Evolutionary conservation across 2,113 vertebrate genomes (phyloP), one percentile per base, ranked within the genome.

Genomic region (Alligator mississippiensis): DNA sequence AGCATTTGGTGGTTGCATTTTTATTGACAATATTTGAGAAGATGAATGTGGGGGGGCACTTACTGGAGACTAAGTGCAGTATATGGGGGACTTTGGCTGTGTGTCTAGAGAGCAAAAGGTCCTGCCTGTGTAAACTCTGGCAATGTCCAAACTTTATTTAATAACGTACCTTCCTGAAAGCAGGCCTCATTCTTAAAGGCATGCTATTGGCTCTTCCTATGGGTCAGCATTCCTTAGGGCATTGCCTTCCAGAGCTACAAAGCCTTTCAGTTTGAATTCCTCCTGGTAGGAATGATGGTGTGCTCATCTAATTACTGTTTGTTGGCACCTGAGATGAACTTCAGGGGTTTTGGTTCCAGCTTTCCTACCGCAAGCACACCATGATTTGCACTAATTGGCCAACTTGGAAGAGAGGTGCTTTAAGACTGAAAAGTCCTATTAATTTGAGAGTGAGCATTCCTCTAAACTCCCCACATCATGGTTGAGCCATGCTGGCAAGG

Each of bases 101-200:
- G 5, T 47, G 34, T 38, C 30, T 7, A 47, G 70, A 74, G 70
- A 74, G 34, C 70, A 74, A 22, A 47, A 38, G 70, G 18, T 22
- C 34, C 21, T 24, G 34, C 21, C 19, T 3, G 11, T 47, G 34
- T 74, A 74, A 74, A 15, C 11, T 74, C 70, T 13, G 13, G 22
- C 22, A 28, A 28, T 15, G 34, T 80, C 81, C 75, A 62, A 87
- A 82, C 70, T 6, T 13, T 4, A 0, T 64, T 58, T 80, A 81
- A 87, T 96, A 82, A 66, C 77, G 88, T 78, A 47, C 85, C 86
- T 91, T 80, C 21, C 80, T 59, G 76, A 78, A 47, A 85, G 68
- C 80, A 64, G 66, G 74, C 28, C 28, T 38, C 90, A 68, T 91
- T 70, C 86, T 92, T 89, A 77, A 90, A 87, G 84, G 61, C 80